Evolutionary conservation across 2,797 vertebrate species (phyloP), one percentile per base, ranked within the genome.

Genomic region (Mustela erminea): DNA sequence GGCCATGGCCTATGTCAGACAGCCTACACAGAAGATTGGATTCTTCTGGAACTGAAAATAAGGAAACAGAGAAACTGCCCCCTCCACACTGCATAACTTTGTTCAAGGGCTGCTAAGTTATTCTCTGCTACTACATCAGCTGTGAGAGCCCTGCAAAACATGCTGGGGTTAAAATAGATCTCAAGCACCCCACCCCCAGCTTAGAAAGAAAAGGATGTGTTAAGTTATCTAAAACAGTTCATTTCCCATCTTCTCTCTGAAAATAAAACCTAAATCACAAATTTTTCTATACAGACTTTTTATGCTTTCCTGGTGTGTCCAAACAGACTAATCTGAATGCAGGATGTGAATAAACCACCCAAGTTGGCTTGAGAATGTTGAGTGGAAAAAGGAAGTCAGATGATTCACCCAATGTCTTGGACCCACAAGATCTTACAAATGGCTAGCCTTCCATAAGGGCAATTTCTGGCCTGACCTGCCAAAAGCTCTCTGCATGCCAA

Each of bases 1-100:
- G 97, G 96, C 97, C 95, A 89, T 84, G 95, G 96, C 93, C 96
- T 96, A 56, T 97, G 95, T 98, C 93, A 97, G 96, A 93, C 97
- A 95, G 96, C 93, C 92, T 85, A 90, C 97, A 98, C 95, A 98
- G 95, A 98, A 95, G 93, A 87, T 96, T 96, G 92, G 94, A 97
- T 97, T 98, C 97, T 98, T 98, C 95, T 97, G 95, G 86, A 95
- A 97, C 78, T 95, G 88, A 96, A 98, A 98, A 97, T 96, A 98
- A 97, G 97, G 97, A 98, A 96, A 93, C 29, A 82, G 92, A 97
- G 93, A 97, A 91, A 95, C 54, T 70, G 68, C 87, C 90, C 82
- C 85, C 68, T 46, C 75, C 90, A 95, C 97, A 72, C 97, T 97
- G 97, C 95, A 98, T 97, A 97, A 98, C 90, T 98, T 98, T 96